Conservation (phyloP, 2,888 invertebrate genomes). For the Linnaemya tessellans region DNA sequence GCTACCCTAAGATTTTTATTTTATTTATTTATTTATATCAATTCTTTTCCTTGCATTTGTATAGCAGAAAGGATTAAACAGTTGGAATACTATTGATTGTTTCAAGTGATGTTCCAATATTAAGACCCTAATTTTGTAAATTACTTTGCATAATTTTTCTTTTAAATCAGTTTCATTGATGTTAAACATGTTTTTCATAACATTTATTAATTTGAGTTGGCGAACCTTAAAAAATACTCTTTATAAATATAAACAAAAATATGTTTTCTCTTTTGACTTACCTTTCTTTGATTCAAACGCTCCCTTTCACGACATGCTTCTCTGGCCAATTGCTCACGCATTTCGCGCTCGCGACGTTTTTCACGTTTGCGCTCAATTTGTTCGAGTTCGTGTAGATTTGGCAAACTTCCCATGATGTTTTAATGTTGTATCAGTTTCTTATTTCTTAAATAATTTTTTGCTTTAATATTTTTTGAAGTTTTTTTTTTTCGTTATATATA, state of each 20-base stretch:
- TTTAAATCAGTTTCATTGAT: no score
- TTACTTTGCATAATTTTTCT: no score
- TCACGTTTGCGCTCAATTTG: constrained; percentile 81
- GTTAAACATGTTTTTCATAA: no score
- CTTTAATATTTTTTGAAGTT: not conserved
- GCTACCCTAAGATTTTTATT: no score
- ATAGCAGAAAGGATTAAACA: no score
- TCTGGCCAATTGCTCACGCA: constrained; percentile 78
- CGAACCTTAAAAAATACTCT: not conserved
- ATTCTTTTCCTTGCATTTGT: no score
- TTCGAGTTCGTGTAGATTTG: constrained; percentile 87
- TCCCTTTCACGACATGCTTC: constrained; percentile 81
- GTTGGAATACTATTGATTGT: no score
- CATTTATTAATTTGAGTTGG: no score
- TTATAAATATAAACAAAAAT: constrained; percentile 30
- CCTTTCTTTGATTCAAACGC: constrained; percentile 80
- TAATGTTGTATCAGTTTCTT: constrained; percentile 24
- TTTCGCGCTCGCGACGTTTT: constrained; percentile 78
- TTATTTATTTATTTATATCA: no score
- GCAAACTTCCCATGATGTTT: constrained; percentile 86
- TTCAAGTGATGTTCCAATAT: no score
- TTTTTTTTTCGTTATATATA: constrained; percentile 12
- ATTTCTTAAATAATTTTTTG: constrained; percentile 11
- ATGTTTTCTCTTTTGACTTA: constrained; percentile 70
- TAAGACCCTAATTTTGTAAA: no score